Evolutionary conservation across 2,113 vertebrate genomes (phyloP).

Genomic region (Peromyscus maniculatus): DNA sequence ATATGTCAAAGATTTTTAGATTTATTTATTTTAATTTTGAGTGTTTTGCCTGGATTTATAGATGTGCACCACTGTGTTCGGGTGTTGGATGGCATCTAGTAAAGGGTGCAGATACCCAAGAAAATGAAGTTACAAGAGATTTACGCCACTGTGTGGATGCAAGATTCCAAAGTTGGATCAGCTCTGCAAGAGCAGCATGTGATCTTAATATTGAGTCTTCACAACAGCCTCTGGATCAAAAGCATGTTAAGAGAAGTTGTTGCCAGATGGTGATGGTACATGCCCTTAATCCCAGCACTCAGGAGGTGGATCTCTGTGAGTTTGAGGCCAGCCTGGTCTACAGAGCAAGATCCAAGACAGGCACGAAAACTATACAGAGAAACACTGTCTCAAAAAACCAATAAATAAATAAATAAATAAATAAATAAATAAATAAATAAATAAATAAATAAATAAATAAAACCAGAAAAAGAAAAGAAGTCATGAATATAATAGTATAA

Average conservation of each 20-base stretch:
- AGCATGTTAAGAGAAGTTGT: neutral
- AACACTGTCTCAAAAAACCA: too few relatives aligned
- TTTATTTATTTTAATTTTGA: neutral
- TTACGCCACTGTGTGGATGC: neutral
- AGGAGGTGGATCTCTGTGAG: too few relatives aligned
- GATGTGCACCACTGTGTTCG: neutral
- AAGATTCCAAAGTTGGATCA: neutral
- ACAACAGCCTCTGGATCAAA: neutral
- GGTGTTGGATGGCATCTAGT: neutral
- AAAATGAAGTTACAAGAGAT: neutral
- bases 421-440: too few relatives aligned
- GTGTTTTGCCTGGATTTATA: neutral
- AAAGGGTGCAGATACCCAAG: neutral
- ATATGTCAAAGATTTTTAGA: neutral
- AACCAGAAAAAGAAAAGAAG: neutral
- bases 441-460: too few relatives aligned
- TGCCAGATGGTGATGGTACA: too few relatives aligned
- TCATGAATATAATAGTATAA: neutral
- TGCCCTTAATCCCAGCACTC: too few relatives aligned
- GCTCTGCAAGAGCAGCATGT: neutral
- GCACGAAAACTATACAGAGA: too few relatives aligned
- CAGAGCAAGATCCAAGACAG: too few relatives aligned
- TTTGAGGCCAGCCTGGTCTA: too few relatives aligned
- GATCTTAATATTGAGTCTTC: neutral
- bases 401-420: too few relatives aligned